These are phyloP conservation scores for Holotrichia oblita DNA, from an alignment of 1,140 invertebrate genomes.

Conservation along the genomic window DNA sequence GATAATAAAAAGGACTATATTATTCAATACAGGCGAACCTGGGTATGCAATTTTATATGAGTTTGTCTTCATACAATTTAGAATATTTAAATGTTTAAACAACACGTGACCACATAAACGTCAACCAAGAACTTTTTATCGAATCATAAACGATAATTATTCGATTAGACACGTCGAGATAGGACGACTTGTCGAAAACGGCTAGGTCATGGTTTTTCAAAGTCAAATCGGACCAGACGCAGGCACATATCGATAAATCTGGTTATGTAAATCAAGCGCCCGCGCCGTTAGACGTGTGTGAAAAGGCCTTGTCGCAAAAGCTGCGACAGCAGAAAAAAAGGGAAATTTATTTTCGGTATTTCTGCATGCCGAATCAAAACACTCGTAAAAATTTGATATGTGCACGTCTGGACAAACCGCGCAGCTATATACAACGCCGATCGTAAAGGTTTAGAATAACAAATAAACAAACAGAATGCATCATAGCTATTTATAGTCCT, in stretches of 20 bases:
- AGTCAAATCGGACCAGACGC: slow-evolving; percentile 23
- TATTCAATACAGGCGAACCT: no score
- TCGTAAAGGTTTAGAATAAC: slow-evolving; percentile 26
- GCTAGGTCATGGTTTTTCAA: slow-evolving; percentile 28
- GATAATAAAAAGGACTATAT: no score
- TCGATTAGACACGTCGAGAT: slow-evolving; percentile 1
- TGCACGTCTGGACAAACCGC: background rate
- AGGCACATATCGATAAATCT: slow-evolving; percentile 13
- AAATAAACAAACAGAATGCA: background rate
- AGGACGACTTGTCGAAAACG: background rate
- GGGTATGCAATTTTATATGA: no score
- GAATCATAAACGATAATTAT: background rate
- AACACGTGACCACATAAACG: background rate
- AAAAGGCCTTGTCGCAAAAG: background rate
- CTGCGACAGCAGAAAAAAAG: slow-evolving; percentile 4
- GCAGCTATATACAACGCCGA: background rate
- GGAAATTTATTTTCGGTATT: slow-evolving; percentile 1
- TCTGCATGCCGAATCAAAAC: slow-evolving; percentile 18
- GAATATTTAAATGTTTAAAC: background rate
- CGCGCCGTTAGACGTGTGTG: background rate
- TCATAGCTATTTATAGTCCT: slow-evolving; percentile 3
- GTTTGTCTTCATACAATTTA: no score
- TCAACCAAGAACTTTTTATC: background rate
- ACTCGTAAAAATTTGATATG: slow-evolving; percentile 35
- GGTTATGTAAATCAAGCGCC: background rate